Evolutionary conservation across 2,797 vertebrate species (phyloP).

Genomic region (Enteromius paludinosus): DNA sequence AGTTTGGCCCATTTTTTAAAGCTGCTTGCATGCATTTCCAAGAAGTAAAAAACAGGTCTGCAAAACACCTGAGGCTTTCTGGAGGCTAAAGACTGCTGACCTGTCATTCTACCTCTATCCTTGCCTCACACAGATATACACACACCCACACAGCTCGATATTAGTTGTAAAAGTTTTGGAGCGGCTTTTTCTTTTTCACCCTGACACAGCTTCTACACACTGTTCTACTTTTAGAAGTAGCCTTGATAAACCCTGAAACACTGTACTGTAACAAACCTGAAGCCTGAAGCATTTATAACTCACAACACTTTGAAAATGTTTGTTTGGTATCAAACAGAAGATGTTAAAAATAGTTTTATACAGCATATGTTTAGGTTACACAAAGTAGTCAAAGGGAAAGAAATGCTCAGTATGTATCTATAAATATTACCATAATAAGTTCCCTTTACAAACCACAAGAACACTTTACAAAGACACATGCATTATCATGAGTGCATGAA

Average conservation of each 20-base stretch:
- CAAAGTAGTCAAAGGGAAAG: neutral
- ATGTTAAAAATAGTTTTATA: conserved; percentile 7
- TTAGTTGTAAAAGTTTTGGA: conserved; percentile 46
- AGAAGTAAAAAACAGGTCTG: conserved; percentile 29
- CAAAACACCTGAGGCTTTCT: conserved; percentile 51
- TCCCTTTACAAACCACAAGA: neutral
- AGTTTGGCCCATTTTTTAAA: conserved; percentile 24
- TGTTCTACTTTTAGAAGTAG: conserved; percentile 27
- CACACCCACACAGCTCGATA: conserved; percentile 41
- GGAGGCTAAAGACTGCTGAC: conserved; percentile 51
- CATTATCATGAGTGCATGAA: neutral
- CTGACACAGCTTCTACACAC: conserved; percentile 26
- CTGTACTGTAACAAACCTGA: conserved; percentile 5
- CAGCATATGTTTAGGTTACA: neutral
- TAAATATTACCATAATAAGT: neutral
- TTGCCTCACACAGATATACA: conserved; percentile 13
- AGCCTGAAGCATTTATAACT: conserved; percentile 18
- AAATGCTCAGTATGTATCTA: neutral
- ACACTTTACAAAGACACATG: neutral
- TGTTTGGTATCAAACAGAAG: neutral
- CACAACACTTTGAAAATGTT: neutral
- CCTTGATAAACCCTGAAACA: conserved; percentile 1
- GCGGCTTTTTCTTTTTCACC: conserved; percentile 11
- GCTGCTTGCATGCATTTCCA: conserved; percentile 29
- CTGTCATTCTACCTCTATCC: conserved; percentile 37